Base-by-base conservation (phyloP, 2,888 invertebrate genomes). In the Epiblema foenella region DNA sequence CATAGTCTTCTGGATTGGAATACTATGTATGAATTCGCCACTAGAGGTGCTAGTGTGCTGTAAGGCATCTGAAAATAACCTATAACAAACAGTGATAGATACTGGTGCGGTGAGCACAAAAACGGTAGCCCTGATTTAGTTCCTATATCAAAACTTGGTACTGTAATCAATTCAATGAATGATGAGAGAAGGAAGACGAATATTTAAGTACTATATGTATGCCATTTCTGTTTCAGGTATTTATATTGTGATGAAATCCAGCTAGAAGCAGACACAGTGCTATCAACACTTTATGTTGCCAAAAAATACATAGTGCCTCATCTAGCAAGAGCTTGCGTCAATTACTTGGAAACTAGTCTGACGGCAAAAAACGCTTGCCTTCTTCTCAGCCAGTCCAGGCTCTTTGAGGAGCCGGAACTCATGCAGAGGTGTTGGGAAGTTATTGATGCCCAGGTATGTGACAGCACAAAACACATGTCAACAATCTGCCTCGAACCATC, bases 361-460 rank as follows among this genome's bases (percentile, higher is more conserved):
- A 98, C 98, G 78, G 98, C 99, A 79, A 97, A 98, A 93, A 99
- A 99, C 94, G 98, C 98, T 77, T 99, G 99, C 90, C 95, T 99
- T 78, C 95, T 99, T 78, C 95, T 99, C 82, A 98, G 98, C 90
- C 99, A 99, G 91, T 98, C 98, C 76, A 94, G 98, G 79, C 95
- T 99, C 72, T 99, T 99, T 94, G 99, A 99, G 92, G 99, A 99
- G 91, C 98, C 98, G 72, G 98, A 99, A 87, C 94, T 99, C 79
- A 98, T 98, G 98, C 97, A 98, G 90, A 95, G 98, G 79, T 98
- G 98, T 94, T 98, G 98, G 98, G 98, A 98, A 94, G 98, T 99
- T 75, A 98, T 99, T 86, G 99, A 99, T 93, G 99, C 99, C 68
- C 97, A 97, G 97, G 97, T 97, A 95, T 92, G 93, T 93, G 90